A percentile compares a stretch with the other conserved stretches of the same genome.
phyloP scores from a whole-genome alignment of 2,113 vertebrate genomes.

The Arenaria interpres region DNA sequence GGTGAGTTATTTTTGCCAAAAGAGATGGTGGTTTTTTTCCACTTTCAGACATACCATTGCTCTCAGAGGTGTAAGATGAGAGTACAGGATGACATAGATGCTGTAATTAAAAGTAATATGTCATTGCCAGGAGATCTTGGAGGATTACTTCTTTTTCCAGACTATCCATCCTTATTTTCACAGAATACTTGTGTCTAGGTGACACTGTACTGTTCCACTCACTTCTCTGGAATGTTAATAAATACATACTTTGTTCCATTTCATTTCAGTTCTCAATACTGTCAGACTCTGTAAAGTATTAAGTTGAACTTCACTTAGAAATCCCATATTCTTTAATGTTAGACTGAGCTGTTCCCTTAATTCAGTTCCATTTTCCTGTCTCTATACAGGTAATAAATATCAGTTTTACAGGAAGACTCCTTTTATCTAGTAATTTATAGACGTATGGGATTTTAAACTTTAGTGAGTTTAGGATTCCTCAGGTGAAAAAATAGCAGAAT shows the following conservation, averaged over 20 bases:
- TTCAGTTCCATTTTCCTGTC: neutral
- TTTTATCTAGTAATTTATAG: neutral
- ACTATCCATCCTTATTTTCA: neutral
- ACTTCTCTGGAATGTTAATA: neutral
- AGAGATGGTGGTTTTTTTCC: neutral
- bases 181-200: neutral
- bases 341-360: neutral
- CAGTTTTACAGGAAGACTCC: neutral
- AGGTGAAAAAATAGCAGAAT: neutral
- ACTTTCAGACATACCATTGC: neutral
- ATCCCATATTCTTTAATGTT: neutral
- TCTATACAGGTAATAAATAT: neutral
- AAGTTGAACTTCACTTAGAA: slow-evolving; percentile 8
- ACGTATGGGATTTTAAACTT: neutral
- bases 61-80: neutral
- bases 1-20: neutral
- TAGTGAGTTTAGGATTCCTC: neutral
- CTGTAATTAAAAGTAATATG: neutral
- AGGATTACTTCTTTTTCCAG: neutral
- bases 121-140: neutral
- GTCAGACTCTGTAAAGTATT: neutral
- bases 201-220: neutral
- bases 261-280: neutral
- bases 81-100: neutral
- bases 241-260: neutral